These are phyloP conservation scores for Habroteleia sp. DNA, from an alignment of 2,888 invertebrate genomes.

Conservation along the genomic window DNA sequence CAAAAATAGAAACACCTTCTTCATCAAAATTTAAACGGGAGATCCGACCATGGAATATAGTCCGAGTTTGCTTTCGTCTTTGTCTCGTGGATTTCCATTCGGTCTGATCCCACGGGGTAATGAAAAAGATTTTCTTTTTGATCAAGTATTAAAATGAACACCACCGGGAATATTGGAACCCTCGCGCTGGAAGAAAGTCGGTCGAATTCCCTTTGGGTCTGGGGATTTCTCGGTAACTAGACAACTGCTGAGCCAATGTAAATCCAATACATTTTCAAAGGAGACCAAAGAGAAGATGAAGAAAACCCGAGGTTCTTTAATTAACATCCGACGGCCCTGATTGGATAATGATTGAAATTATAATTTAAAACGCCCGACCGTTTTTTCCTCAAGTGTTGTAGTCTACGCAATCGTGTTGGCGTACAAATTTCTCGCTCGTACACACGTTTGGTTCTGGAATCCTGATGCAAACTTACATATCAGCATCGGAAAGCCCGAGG, in stretches of 20 bases:
- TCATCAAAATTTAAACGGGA: neutral
- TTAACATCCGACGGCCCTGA: constrained; percentile 10
- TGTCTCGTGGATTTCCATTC: constrained; percentile 12
- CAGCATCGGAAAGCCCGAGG: constrained; percentile 40
- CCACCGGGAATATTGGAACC: constrained; percentile 18
- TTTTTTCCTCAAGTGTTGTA: constrained; percentile 14
- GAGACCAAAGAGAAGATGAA: neutral
- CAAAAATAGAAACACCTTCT: no score
- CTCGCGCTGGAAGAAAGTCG: constrained; percentile 4
- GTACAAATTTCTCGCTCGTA: constrained; percentile 6
- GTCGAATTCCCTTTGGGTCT: constrained; percentile 14
- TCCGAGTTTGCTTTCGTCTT: constrained; percentile 6
- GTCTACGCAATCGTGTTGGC: constrained; percentile 20
- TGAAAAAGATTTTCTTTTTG: constrained; percentile 32
- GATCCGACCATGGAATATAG: neutral
- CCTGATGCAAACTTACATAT: constrained; percentile 39
- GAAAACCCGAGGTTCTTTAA: constrained; percentile 23
- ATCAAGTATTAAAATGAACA: constrained; percentile 42
- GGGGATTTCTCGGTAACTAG: constrained; percentile 11
- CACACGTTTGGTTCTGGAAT: constrained; percentile 23
- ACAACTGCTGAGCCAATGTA: constrained; percentile 18
- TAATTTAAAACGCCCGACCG: constrained; percentile 20
- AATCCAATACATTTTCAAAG: constrained; percentile 25
- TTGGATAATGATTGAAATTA: constrained; percentile 29
- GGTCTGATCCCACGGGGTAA: neutral